Conservation (phyloP, 2,113 vertebrate species). For the Rhea americana region DNA sequence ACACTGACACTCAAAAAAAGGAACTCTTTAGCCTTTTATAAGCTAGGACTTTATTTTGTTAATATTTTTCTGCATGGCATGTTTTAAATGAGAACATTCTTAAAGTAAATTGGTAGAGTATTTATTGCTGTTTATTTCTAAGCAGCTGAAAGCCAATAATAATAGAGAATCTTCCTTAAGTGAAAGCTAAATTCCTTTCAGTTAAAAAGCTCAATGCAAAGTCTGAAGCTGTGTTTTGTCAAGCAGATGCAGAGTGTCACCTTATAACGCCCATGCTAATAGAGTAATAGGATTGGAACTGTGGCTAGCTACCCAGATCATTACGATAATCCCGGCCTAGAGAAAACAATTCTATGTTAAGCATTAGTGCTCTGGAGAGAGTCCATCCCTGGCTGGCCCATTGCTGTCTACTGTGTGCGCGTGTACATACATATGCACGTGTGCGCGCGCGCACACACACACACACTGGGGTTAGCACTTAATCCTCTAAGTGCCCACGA, state of each 20-base stretch:
- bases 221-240: constrained; percentile 56
- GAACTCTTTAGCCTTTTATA: constrained; percentile 32
- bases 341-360: background rate
- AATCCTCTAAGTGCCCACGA: background rate
- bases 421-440: background rate
- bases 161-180: constrained; percentile 54
- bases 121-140: constrained; percentile 65
- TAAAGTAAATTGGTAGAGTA: constrained; percentile 60
- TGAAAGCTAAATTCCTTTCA: constrained; percentile 5
- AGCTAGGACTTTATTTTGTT: constrained; percentile 66
- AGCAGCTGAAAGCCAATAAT: constrained; percentile 60
- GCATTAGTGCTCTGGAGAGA: constrained; percentile 40
- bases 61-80: constrained; percentile 67
- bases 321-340: constrained; percentile 14
- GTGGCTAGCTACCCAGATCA: background rate
- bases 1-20: constrained; percentile 5
- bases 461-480: fast-evolving
- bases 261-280: constrained; percentile 37
- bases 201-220: background rate
- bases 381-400: background rate
- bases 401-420: background rate
- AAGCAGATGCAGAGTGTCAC: constrained; percentile 39
- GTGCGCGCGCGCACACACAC: background rate
- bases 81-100: constrained; percentile 68
- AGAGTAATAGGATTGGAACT: constrained; percentile 44